Evolutionary conservation across 1,140 invertebrate genomes (phyloP).

Genomic region (Drosophila kurseongensis): DNA sequence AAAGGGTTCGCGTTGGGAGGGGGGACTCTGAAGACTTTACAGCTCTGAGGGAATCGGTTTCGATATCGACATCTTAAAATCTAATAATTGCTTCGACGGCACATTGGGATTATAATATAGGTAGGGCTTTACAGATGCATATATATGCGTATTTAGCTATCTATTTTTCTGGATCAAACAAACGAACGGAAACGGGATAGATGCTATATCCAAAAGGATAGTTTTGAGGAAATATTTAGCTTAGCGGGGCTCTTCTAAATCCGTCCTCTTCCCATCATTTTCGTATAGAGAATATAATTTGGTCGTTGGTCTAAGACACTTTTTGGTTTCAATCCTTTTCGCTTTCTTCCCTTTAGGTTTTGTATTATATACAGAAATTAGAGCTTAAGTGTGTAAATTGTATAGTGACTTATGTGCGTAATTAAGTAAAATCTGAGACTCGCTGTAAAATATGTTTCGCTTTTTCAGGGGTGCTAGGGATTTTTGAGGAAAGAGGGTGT

Average conservation of each 20-base stretch:
- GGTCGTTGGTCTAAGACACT: constrained; percentile 83
- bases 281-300: constrained; percentile 72
- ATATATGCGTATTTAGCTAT: constrained; percentile 29
- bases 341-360: constrained; percentile 25
- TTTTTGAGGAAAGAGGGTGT: constrained; percentile 21
- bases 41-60: constrained; percentile 43
- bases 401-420: constrained; percentile 78
- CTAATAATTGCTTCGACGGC: constrained; percentile 80
- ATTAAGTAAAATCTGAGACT: constrained; percentile 82
- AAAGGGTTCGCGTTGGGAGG: constrained; percentile 18
- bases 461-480: constrained; percentile 35
- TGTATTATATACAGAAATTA: constrained; percentile 71
- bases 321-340: constrained; percentile 78
- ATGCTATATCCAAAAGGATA: constrained; percentile 25
- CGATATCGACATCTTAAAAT: constrained; percentile 57
- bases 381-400: constrained; percentile 45
- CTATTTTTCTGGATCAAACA: constrained; percentile 30
- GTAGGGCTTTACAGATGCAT: constrained; percentile 11
- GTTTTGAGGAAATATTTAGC: constrained; percentile 51
- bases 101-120: constrained; percentile 57
- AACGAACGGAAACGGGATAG: constrained; percentile 21
- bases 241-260: constrained; percentile 14
- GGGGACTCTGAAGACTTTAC: constrained; percentile 35
- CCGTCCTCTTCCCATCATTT: constrained; percentile 13
- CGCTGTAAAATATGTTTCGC: constrained; percentile 61